Evolutionary conservation across 2,888 invertebrate species (phyloP).

Genomic region (Protophormia terraenovae): DNA sequence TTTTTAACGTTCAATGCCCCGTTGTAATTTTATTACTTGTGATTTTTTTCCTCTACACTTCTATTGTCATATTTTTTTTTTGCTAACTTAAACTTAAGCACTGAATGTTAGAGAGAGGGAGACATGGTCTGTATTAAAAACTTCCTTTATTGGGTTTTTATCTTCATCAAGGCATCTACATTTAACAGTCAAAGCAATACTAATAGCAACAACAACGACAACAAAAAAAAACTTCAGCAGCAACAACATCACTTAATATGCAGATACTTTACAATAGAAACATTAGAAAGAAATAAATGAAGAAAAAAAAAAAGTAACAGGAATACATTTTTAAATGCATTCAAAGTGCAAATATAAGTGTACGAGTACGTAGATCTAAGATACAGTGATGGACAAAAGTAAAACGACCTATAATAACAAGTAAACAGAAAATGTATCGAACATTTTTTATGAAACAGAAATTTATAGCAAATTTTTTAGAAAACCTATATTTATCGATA

Average conservation of each 20-base stretch:
- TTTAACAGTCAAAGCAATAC: conserved; percentile 45
- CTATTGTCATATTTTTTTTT: conserved; percentile 61
- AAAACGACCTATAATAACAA: background rate
- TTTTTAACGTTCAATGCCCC: conserved; percentile 58
- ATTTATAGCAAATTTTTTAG: no score
- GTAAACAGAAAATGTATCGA: background rate
- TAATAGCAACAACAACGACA: conserved; percentile 21
- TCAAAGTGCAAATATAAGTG: conserved; percentile 54
- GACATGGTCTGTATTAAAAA: conserved; percentile 61
- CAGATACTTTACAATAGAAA: conserved; percentile 59
- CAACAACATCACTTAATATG: conserved; percentile 61
- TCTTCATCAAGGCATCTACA: conserved; percentile 65
- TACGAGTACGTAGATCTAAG: background rate
- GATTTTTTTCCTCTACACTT: conserved; percentile 6
- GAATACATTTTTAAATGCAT: conserved; percentile 49
- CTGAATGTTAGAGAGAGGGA: background rate
- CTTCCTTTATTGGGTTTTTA: conserved; percentile 67
- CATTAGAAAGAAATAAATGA: conserved; percentile 50
- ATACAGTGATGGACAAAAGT: conserved; percentile 19
- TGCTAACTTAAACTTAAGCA: conserved; percentile 21
- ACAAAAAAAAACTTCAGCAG: conserved; percentile 26
- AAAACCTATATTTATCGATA: no score
- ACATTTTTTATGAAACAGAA: no score
- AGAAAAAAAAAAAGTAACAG: background rate
- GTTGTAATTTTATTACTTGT: conserved; percentile 49